Evolutionary conservation across 1,140 invertebrate genomes (phyloP), one percentile per base, ranked within the genome.

Genomic region (Platyscapa corneri): DNA sequence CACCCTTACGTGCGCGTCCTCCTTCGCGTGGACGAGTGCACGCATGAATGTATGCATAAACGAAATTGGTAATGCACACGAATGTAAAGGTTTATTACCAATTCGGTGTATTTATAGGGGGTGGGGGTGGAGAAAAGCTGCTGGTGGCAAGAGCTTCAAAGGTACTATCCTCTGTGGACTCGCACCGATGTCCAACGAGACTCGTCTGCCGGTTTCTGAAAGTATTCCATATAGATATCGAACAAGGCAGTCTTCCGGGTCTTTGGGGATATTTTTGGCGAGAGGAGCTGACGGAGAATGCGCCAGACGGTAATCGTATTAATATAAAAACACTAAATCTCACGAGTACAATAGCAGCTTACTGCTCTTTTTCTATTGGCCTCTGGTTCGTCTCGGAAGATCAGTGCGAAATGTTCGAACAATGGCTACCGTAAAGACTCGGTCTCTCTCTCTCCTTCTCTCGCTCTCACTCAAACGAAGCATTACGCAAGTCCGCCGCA

Each of bases 1-100:
- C 49, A 53, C 42, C 5, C 42, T 12, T 12, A 46, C 42, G 12
- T 20, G 53, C 53, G 10, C 53, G 53, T 56, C 18, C 18, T 14
- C 8, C 10, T 10, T 56, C 10, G 53, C 10, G 18, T 16, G 18
- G 12, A 16, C 23, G 56, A 27, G 56, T 20, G 20, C 16, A 27
- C 10, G 27, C 12, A 30, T 32, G n/a, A 23, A 10, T 23, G 64
- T 70, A 16, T 49, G n/a, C 64, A 49, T 64, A 88, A 89, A 88
- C 88, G 87, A 89, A 88, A 84, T 90, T 91, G 90, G 89, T 91
- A 92, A 91, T 92, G 91, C 90, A 91, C 90, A 76, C 46, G 90
- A 92, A 91, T 92, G 91, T 91, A 91, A 92, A 91, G 90, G 90
- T 92, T 93, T 91, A 93, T 92, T 89, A 90, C 88, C 91, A 92